Evolutionary conservation across 2,113 vertebrate genomes (phyloP), one percentile per base, ranked within the genome.

Genomic region (Urocitellus parryii): DNA sequence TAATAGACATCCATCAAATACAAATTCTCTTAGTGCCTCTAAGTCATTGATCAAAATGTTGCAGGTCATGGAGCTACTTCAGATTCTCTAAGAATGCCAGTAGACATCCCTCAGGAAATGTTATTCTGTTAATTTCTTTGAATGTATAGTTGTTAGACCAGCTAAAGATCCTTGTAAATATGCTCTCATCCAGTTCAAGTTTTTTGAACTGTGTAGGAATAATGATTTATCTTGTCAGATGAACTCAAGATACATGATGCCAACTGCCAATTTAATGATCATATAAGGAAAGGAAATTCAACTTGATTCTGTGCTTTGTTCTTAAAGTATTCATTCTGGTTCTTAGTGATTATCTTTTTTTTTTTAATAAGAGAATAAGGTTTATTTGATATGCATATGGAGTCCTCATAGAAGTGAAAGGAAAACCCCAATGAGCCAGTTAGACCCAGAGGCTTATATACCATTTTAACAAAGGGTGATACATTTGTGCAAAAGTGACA

Each of bases 131-230:
- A 58, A 76, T 72, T 48, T 90, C 24, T 94, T 92, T 77, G 61
- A 91, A 56, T 74, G 74, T 70, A 10, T 45, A 80, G 16, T 80
- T 83, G 22, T 85, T 93, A 45, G 90, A 18, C 37, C 78, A 84
- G 70, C 48, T 87, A 48, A 78, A 93, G 5, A 61, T 48, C 29
- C 37, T 58, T 51, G 17, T 80, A 42, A 92, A 82, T 92, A 68
- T 48, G 20, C 13, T 70, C 48, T 61, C 29, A 74, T 82, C 68
- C 29, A 61, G 27, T 74, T 39, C 29, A 48, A n/a, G 34, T 81
- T 73, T 96, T 42, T 88, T 83, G 53, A 95, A 72, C 51, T 42
- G 72, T 14, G 34, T 48, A 61, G 67, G 70, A 93, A 93, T 80
- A 39, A 80, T 78, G 63, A 78, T 78, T 17, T 67, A 53, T 68